A percentile compares a stretch with the other conserved stretches of the same genome.
Evolutionary conservation across 64 coral and sea anemone genomes (phyloP).

Genomic region (Hydrozoanthus tunicans): DNA sequence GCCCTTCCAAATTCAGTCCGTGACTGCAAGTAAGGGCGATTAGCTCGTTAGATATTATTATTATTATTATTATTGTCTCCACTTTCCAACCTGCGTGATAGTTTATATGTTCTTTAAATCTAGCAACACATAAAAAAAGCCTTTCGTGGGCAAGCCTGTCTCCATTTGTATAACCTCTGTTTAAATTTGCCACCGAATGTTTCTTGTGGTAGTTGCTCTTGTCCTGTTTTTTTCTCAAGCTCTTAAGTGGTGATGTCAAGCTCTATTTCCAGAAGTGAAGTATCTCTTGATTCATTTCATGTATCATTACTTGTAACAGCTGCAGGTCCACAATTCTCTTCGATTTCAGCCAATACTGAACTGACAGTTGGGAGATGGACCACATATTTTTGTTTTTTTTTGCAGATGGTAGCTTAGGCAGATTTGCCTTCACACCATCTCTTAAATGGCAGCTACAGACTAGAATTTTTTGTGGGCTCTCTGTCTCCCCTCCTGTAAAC

Average conservation of each 20-base stretch:
- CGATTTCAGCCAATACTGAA: conserved; percentile 54
- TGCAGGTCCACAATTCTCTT: conserved; percentile 52
- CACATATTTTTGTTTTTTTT: conserved; percentile 46
- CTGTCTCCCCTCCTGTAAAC: background rate
- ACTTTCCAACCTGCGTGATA: conserved; percentile 14
- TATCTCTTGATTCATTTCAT: conserved; percentile 57
- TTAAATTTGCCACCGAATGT: conserved; percentile 26
- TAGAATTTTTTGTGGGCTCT: conserved; percentile 21
- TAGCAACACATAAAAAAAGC: conserved; percentile 10
- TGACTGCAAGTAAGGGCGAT: no score
- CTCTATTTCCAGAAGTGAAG: conserved; percentile 51
- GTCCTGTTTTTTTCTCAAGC: conserved; percentile 45
- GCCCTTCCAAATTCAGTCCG: no score
- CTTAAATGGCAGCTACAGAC: conserved; percentile 19
- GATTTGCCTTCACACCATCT: conserved; percentile 19
- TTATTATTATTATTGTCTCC: no score
- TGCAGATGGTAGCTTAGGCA: conserved; percentile 6
- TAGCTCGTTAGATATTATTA: no score
- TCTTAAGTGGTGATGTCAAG: conserved; percentile 50
- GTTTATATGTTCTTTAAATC: conserved; percentile 24
- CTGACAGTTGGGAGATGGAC: conserved; percentile 46
- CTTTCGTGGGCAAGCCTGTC: conserved; percentile 30
- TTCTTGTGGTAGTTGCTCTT: conserved; percentile 19
- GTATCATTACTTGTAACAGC: conserved; percentile 45
- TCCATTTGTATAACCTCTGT: conserved; percentile 17